Evolutionary conservation across 2,113 vertebrate genomes (phyloP).

Genomic region (Cavia porcellus): DNA sequence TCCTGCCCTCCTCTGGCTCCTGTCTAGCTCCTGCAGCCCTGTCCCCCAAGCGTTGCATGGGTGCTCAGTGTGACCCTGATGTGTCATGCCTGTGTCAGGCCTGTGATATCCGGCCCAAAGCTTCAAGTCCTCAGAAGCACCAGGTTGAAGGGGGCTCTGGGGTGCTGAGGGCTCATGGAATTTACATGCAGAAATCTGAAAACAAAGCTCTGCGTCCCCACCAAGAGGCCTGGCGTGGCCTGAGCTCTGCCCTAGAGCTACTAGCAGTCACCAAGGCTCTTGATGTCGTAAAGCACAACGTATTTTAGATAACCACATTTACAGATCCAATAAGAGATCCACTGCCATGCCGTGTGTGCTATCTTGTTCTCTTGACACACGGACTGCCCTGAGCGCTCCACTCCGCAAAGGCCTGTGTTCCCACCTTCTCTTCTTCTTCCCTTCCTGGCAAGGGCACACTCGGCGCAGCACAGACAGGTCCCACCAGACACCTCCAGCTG

Average conservation of each 20-base stretch:
- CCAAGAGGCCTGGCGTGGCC: accelerated
- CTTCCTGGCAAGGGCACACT: neutral
- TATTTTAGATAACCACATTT: neutral
- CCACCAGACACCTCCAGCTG: neutral
- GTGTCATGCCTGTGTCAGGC: accelerated
- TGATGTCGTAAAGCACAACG: neutral
- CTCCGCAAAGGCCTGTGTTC: neutral
- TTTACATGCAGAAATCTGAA: accelerated
- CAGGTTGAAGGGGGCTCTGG: no score
- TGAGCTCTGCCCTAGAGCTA: neutral
- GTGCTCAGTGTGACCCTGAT: accelerated
- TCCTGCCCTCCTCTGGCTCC: neutral
- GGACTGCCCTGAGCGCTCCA: neutral
- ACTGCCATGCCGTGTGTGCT: neutral
- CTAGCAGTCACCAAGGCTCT: no score
- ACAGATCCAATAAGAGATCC: neutral
- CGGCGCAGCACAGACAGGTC: accelerated
- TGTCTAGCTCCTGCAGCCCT: neutral
- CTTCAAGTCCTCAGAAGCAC: neutral
- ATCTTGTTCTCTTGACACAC: neutral
- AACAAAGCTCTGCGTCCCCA: accelerated
- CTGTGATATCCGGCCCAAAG: accelerated
- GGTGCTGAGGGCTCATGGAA: neutral
- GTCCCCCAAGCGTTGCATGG: accelerated
- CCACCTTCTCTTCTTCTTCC: neutral